Conservation (phyloP, 1,140 invertebrate species). For the Eueides isabella region DNA sequence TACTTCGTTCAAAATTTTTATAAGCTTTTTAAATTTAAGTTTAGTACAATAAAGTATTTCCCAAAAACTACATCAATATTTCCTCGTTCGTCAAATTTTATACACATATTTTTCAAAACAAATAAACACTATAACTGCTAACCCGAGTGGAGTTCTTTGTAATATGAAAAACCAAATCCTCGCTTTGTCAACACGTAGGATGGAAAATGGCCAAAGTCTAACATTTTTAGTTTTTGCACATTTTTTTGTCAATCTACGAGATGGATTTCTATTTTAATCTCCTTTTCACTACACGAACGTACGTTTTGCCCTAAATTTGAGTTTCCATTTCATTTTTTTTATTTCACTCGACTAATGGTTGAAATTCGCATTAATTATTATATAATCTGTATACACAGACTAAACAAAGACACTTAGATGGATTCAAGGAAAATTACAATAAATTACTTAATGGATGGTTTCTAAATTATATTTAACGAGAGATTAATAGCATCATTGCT, state of each 20-base stretch:
- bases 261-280: conserved; percentile 25
- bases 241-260: conserved; percentile 19
- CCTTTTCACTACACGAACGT: conserved; percentile 13
- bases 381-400: conserved; percentile 36
- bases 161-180: conserved; percentile 14
- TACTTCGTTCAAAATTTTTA: too few relatives aligned
- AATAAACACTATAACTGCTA: conserved; percentile 15
- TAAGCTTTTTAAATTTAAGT: too few relatives aligned
- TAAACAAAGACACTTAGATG: conserved; percentile 36
- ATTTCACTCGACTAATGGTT: not conserved
- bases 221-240: conserved; percentile 16
- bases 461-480: conserved; percentile 50
- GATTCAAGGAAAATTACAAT: conserved; percentile 41
- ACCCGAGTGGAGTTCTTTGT: not conserved
- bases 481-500: conserved; percentile 45
- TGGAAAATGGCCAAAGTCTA: conserved; percentile 20
- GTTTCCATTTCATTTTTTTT: not conserved
- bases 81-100: not conserved
- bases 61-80: not conserved
- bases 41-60: not conserved
- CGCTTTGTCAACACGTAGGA: not conserved
- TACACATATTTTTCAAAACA: conserved; percentile 11
- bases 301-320: conserved; percentile 11
- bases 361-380: conserved; percentile 17
- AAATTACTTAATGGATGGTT: conserved; percentile 42